These are phyloP conservation scores for Carapus acus DNA, from an alignment of 2,797 vertebrate species.

Conservation along the genomic window DNA sequence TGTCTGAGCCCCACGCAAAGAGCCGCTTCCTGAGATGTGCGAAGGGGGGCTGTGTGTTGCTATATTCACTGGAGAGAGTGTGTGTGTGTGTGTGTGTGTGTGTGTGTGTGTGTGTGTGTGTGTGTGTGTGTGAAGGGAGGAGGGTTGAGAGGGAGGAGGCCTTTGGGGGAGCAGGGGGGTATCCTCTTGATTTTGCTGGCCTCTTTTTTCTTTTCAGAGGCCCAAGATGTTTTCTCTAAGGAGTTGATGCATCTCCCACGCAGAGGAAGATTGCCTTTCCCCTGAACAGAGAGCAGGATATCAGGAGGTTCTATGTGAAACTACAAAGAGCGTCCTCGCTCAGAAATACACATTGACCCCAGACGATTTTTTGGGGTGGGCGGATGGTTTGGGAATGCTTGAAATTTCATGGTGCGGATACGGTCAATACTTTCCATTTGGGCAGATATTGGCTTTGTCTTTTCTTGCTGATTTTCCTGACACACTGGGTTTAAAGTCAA, in stretches of 20 bases:
- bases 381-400: too few species aligned
- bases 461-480: too few species aligned
- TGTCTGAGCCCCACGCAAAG: constrained; percentile 56
- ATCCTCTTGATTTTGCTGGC: constrained; percentile 46
- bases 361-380: too few species aligned
- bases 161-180: constrained; percentile 22
- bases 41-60: constrained; percentile 51
- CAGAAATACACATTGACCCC: too few species aligned
- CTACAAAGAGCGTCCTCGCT: constrained; percentile 36
- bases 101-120: too few species aligned
- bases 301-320: constrained; percentile 29
- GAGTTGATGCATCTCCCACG: constrained; percentile 59
- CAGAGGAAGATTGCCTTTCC: constrained; percentile 61
- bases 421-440: too few species aligned
- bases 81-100: too few species aligned
- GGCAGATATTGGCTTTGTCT: too few species aligned
- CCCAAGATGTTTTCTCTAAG: constrained; percentile 61
- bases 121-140: too few species aligned
- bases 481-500: too few species aligned
- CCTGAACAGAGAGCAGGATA: constrained; percentile 53
- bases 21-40: constrained; percentile 73
- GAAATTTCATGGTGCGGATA: too few species aligned
- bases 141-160: too few species aligned
- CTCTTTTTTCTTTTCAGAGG: constrained; percentile 51
- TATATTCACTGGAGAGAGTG: constrained; percentile 47